A percentile compares a stretch with the other conserved stretches of the same genome.
These are phyloP conservation scores for Melanotus villosus DNA, from an alignment of 2,888 invertebrate genomes.

Conservation along the genomic window DNA sequence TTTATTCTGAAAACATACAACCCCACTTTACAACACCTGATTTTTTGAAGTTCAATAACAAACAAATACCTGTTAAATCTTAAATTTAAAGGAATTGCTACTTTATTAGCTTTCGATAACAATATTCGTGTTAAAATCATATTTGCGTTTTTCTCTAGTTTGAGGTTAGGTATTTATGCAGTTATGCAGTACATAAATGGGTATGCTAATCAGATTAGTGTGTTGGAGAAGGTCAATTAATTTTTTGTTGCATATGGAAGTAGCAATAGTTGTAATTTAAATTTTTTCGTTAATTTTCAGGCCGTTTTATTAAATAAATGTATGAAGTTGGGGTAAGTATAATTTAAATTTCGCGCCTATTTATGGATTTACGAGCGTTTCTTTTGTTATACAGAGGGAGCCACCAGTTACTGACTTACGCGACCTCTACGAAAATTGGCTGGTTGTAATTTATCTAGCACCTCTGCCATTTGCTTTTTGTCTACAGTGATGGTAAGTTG, in stretches of 20 bases:
- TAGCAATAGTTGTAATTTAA: too few relatives aligned
- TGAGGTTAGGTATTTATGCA: neutral
- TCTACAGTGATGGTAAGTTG: conserved; percentile 31
- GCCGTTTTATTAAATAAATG: neutral
- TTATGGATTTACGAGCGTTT: too few relatives aligned
- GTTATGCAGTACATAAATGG: neutral
- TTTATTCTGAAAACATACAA: too few relatives aligned
- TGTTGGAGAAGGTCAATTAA: too few relatives aligned
- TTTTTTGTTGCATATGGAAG: too few relatives aligned
- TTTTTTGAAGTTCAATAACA: too few relatives aligned
- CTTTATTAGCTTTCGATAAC: neutral
- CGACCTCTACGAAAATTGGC: neutral
- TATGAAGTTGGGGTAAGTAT: neutral
- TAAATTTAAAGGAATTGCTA: neutral
- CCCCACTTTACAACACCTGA: too few relatives aligned
- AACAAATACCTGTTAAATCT: neutral
- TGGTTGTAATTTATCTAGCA: neutral
- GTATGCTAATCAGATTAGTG: too few relatives aligned
- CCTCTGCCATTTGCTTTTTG: conserved; percentile 43
- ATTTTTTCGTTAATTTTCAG: too few relatives aligned
- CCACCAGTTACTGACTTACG: too few relatives aligned
- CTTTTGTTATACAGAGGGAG: too few relatives aligned
- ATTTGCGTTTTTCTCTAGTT: neutral
- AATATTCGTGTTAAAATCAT: neutral
- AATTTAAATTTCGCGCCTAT: too few relatives aligned